Percentiles rank a stretch among this genome's conserved stretches.
phyloP scores from a whole-genome alignment of 37 sponge, comb jelly and placozoan species.

The Cladorhizidae sp. region DNA sequence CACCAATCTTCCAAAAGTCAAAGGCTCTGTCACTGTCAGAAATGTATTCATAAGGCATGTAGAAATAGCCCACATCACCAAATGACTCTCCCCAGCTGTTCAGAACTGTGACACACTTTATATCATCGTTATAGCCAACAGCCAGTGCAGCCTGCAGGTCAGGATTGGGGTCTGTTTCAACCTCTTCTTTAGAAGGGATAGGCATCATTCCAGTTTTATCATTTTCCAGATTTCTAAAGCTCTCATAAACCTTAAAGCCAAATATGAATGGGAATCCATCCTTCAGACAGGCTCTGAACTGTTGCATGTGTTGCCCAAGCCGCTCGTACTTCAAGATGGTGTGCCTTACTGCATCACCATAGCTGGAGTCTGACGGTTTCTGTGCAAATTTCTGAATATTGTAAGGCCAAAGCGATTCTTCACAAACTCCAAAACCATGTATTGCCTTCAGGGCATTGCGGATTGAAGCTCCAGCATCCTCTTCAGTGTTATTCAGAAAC shows the following conservation, averaged over 20 bases:
- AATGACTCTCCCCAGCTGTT: conserved; percentile 17
- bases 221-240: background rate
- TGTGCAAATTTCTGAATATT: background rate
- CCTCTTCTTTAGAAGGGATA: background rate
- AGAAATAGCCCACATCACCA: conserved; percentile 26
- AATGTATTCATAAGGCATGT: conserved; percentile 22
- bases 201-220: background rate
- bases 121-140: conserved; percentile 24
- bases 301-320: background rate
- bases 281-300: conserved; percentile 13
- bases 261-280: conserved; percentile 10
- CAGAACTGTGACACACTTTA: background rate
- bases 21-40: background rate
- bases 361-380: background rate
- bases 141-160: conserved; percentile 2
- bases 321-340: conserved; percentile 5
- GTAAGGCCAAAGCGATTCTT: conserved; percentile 13
- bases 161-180: too few relatives aligned
- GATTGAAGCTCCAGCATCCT: conserved; percentile 13
- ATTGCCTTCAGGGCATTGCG: conserved; percentile 11
- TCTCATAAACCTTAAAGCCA: conserved; percentile 3
- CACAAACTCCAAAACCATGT: conserved; percentile 3
- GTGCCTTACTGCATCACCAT: conserved; percentile 8
- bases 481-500: background rate
- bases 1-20: conserved; percentile 22